phyloP scores from a whole-genome alignment of 2,797 vertebrate genomes.

The Gallinago nigripennis region DNA sequence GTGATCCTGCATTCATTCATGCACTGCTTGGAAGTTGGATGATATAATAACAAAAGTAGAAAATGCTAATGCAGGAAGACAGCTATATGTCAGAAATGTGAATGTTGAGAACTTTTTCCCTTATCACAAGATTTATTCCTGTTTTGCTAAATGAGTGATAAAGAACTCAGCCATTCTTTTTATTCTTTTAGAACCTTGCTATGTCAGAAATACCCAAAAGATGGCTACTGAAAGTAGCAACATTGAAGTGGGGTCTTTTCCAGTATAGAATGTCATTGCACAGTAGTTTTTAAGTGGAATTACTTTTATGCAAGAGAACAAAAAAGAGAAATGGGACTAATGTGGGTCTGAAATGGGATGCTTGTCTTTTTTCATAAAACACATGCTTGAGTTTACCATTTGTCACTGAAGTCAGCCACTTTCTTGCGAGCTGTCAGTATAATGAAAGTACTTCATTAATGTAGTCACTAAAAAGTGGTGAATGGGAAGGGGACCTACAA shows the following conservation, averaged over 20 bases:
- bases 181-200: not conserved
- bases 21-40: not conserved
- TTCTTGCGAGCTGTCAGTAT: not conserved
- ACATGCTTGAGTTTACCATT: not conserved
- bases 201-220: not conserved
- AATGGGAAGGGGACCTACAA: not conserved
- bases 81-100: not conserved
- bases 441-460: not conserved
- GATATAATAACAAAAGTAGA: not conserved
- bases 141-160: not conserved
- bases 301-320: not conserved
- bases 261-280: not conserved
- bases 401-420: not conserved
- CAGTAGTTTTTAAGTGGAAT: not conserved
- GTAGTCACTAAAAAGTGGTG: not conserved
- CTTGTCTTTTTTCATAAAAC: not conserved
- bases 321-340: not conserved
- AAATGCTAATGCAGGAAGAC: not conserved
- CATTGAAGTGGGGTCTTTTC: not conserved
- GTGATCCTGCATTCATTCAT: not conserved
- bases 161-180: not conserved
- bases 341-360: not conserved
- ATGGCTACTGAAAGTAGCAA: not conserved
- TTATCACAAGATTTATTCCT: not conserved
- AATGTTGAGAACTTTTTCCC: not conserved